phyloP scores from a whole-genome alignment of 2,113 vertebrate species.

The Pelvicachromis taeniatus region DNA sequence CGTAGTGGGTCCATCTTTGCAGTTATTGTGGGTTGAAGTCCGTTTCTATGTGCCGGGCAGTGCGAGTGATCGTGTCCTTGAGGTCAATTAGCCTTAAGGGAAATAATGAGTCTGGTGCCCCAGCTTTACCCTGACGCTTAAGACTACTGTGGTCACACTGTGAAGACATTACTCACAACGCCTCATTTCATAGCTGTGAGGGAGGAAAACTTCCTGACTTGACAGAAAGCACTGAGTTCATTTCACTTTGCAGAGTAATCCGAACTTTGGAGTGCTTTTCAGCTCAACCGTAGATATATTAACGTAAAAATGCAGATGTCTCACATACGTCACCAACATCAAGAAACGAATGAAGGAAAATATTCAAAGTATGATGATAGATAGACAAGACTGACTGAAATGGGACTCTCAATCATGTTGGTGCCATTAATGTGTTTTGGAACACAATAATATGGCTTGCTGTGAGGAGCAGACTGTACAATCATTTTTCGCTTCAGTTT shows the following conservation, averaged over 20 bases:
- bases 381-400: background rate
- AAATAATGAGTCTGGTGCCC: background rate
- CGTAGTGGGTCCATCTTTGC: background rate
- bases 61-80: background rate
- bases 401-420: rapidly evolving
- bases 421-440: background rate
- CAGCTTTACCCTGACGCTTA: background rate
- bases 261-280: background rate
- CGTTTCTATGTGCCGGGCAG: background rate
- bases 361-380: rapidly evolving
- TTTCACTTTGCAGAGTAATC: conserved; percentile 4
- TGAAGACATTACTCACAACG: background rate
- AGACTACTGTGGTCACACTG: background rate
- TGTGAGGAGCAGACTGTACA: background rate
- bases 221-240: background rate
- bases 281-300: background rate
- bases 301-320: background rate
- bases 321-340: background rate
- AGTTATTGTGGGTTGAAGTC: background rate
- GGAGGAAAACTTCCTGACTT: background rate
- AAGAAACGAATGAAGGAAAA: background rate
- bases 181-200: background rate
- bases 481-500: background rate
- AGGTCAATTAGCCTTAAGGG: background rate
- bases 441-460: background rate